Evolutionary conservation across 2,113 vertebrate genomes (phyloP), one percentile per base, ranked within the genome.

Genomic region (Melanotaenia duboulayi): DNA sequence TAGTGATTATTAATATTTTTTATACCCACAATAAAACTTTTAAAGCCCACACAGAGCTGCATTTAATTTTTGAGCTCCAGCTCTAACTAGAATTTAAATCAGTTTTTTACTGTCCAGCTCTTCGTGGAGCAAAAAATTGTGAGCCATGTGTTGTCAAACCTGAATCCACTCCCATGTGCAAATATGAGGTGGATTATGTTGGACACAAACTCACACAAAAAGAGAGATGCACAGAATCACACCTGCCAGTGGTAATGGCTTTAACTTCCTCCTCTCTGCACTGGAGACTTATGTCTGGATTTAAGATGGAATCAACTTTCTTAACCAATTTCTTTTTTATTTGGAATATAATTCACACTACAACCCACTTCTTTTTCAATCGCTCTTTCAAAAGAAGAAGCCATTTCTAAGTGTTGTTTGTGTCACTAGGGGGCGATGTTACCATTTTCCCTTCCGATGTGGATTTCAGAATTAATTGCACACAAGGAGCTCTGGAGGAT

Each of bases 401-500:
- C 50, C 0, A 25, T 66, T 70, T 65, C 35, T 49, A 14, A 7
- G 61, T 42, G 1, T 44, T 44, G 2, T 58, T 42, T 8, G 1
- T 14, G 77, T 71, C 90, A 87, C 77, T 77, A 91, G 88, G 88
- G 90, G 90, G 90, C 86, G 81, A 70, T 83, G 16, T 90, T 80
- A 84, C 75, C 86, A 73, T 89, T 74, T 83, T 67, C 7, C 23
- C 50, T 74, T 14, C 19, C 19, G 40, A 11, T 64, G 59, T 61
- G 71, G 59, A 24, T 23, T 64, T 65, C 13, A 72, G 64, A 37
- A 11, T 65, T 78, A 23, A 58, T 62, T 46, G 23, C 52, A 67
- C 67, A 42, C 46, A 32, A 68, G 32, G 11, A 54, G 54, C 60
- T 44, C 32, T 49, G 11, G 24, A 28, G 19, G 8, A 56, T 51